These are phyloP conservation scores for Lasioglossum malachurum DNA, from an alignment of 2,888 invertebrate genomes.

Conservation along the genomic window DNA sequence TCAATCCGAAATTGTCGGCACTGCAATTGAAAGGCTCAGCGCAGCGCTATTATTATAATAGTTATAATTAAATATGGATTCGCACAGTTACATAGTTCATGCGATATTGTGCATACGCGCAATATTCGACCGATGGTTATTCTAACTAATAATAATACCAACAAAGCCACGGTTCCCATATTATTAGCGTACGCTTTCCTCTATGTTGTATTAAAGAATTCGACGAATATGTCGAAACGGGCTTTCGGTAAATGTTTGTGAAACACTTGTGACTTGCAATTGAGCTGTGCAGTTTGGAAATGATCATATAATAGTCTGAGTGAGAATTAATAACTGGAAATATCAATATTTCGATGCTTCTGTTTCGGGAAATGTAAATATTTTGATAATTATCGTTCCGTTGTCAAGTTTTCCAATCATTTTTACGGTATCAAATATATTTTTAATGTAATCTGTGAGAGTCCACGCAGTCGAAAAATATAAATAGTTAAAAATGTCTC, in stretches of 20 bases:
- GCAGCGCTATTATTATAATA: not conserved
- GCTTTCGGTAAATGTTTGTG: not conserved
- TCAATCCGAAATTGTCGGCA: not conserved
- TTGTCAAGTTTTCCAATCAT: not conserved
- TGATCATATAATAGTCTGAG: not conserved
- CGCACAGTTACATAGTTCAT: not conserved
- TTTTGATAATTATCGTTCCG: not conserved
- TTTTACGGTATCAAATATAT: too few species aligned
- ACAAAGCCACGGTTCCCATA: not conserved
- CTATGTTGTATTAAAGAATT: not conserved
- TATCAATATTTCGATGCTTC: not conserved
- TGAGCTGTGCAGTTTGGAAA: not conserved
- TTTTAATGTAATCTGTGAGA: too few species aligned
- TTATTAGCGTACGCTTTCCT: not conserved
- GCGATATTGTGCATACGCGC: not conserved
- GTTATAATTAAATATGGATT: not conserved
- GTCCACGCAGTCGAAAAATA: too few species aligned
- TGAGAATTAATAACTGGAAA: not conserved
- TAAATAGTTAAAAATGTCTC: too few species aligned
- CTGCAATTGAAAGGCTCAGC: not conserved
- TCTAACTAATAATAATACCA: not conserved
- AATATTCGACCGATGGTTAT: not conserved
- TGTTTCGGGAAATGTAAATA: not conserved
- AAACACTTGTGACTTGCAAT: not conserved
- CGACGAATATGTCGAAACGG: not conserved